Evolutionary conservation across 2,797 vertebrate genomes (phyloP), one percentile per base, ranked within the genome.

Genomic region (Oreochromis grahami): DNA sequence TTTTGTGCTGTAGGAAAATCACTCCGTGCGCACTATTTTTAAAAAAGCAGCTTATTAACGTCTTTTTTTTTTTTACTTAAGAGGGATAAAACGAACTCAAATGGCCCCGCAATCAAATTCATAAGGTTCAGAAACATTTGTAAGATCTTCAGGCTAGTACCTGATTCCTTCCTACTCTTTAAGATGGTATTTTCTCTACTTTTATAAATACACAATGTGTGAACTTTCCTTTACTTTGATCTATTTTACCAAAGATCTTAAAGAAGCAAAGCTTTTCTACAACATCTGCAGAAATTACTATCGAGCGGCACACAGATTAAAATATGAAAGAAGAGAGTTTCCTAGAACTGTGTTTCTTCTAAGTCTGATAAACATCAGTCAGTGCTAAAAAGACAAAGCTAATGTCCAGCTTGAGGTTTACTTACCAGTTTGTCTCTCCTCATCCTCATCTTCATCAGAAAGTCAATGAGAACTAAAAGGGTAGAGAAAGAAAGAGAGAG

Each of bases 381-480:
- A 85, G n/a, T 36, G 21, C 11, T 78, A 5, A 56, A 60, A 38
- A 70, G 38, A 55, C 76, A 78, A 80, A 24, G 21, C 17, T 17
- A 8, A 80, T 77, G 77, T 45, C 38, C 53, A 87, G 80, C 12
- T 90, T 78, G 26, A 2, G 81, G 38, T 82, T 86, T 15, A 93
- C 94, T 95, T 76, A 95, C 94, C 93, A 76, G 85, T 74, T 65
- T 56, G 84, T 84, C 81, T 15, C 77, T 86, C 86, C 86, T 92
- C 89, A 87, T 88, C 70, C 83, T 92, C 86, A 78, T 91, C 90
- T 90, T 93, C 92, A 85, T 60, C 86, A 82, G 82, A 88, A 82
- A 78, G 86, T 82, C 70, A 82, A 55, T 78, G 79, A 85, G 79
- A 80, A 87, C 91, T 91, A 53, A 90, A 85, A 65, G 6, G 36